A percentile compares a stretch with the other conserved stretches of the same genome.
phyloP scores from a whole-genome alignment of 2,888 invertebrate genomes.

The Leucophora obtusa region DNA sequence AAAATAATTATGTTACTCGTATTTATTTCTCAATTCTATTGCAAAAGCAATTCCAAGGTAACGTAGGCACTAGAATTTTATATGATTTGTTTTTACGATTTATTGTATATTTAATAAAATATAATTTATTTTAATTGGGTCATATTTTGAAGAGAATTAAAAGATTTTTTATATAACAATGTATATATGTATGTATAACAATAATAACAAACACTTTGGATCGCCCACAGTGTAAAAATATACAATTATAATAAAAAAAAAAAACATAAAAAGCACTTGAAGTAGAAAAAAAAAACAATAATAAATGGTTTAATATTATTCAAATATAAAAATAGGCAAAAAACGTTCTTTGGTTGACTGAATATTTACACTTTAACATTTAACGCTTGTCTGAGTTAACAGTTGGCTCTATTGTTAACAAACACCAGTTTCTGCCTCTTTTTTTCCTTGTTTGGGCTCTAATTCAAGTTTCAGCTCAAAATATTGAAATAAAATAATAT shows the following conservation, averaged over 20 bases:
- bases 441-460: too few relatives aligned
- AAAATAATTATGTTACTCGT: too few relatives aligned
- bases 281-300: not conserved
- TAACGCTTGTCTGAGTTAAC: constrained; percentile 57
- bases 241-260: not conserved
- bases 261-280: constrained; percentile 2
- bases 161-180: not conserved
- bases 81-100: not conserved
- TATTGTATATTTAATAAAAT: not conserved
- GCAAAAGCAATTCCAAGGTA: not conserved
- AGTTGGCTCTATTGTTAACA: constrained; percentile 31
- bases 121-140: constrained; percentile 21
- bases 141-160: constrained; percentile 16
- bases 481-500: too few relatives aligned
- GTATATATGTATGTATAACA: not conserved
- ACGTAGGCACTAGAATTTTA: not conserved
- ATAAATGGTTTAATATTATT: constrained; percentile 8
- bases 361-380: constrained; percentile 63
- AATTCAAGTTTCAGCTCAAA: too few relatives aligned
- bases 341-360: constrained; percentile 42
- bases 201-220: constrained; percentile 7
- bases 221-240: constrained; percentile 1
- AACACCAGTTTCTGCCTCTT: not conserved
- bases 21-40: too few relatives aligned
- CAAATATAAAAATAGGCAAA: not conserved